Conservation (phyloP, 2,797 vertebrate species). For the Lagorchestes hirsutus region DNA sequence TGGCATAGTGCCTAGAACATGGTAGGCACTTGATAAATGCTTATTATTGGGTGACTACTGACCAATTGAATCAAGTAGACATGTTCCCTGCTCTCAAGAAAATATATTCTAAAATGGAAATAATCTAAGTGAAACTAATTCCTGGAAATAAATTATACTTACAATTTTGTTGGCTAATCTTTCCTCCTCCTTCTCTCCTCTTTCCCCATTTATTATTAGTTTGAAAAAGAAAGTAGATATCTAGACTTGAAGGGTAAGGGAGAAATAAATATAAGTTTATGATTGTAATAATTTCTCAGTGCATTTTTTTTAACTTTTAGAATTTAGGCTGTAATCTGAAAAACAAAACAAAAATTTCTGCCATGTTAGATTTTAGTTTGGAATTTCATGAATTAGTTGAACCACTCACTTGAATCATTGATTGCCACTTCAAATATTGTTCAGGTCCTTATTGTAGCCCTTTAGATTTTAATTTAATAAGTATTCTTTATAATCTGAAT, state of each 20-base stretch:
- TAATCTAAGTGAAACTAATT: slow-evolving; percentile 47
- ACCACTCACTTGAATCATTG: not conserved
- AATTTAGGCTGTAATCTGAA: slow-evolving; percentile 4
- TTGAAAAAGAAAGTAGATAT: not conserved
- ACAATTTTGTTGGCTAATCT: slow-evolving; percentile 13
- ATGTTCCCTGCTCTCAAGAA: not conserved
- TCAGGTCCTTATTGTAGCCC: not conserved
- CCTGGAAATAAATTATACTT: slow-evolving; percentile 36
- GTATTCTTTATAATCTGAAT: not conserved
- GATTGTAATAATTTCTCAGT: not conserved
- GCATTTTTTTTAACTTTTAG: not conserved
- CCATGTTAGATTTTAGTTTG: not conserved
- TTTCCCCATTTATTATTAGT: not conserved
- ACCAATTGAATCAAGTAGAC: slow-evolving; percentile 1
- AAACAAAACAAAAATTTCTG: not conserved
- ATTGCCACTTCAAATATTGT: not conserved
- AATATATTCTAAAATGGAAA: slow-evolving; percentile 32
- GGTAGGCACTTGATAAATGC: not conserved
- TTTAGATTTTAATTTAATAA: slow-evolving; percentile 6
- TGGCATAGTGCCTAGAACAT: not conserved
- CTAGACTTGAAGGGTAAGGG: not conserved
- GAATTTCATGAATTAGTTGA: not conserved
- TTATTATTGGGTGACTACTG: not conserved
- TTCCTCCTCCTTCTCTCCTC: not conserved
- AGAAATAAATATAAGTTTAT: not conserved